Percentiles rank a stretch among this genome's conserved stretches.
These are phyloP conservation scores for Melanophora roralis DNA, from an alignment of 2,888 invertebrate genomes.

Conservation along the genomic window DNA sequence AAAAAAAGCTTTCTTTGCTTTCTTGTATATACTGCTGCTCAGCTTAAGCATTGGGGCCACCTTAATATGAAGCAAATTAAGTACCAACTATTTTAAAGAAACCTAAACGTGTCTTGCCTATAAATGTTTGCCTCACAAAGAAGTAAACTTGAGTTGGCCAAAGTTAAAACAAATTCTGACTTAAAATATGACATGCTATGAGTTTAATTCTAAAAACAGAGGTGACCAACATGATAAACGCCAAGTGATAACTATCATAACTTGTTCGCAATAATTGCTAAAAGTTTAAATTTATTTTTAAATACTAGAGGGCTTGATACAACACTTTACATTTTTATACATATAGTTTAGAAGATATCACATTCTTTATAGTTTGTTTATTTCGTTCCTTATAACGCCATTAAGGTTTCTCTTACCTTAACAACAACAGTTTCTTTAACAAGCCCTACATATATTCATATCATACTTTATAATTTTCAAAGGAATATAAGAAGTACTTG, in stretches of 20 bases:
- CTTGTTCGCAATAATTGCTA: too few relatives aligned
- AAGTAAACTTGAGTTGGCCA: slow-evolving; percentile 42
- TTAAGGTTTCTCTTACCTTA: neutral
- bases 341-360: too few relatives aligned
- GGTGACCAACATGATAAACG: neutral
- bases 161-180: slow-evolving; percentile 41
- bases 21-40: too few relatives aligned
- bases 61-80: neutral
- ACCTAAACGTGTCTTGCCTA: neutral
- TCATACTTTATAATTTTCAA: slow-evolving; percentile 41
- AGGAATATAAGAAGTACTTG: slow-evolving; percentile 34
- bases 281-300: too few relatives aligned
- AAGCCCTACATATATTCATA: slow-evolving; percentile 29
- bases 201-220: too few relatives aligned
- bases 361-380: too few relatives aligned
- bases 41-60: too few relatives aligned
- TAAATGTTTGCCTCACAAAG: slow-evolving; percentile 32
- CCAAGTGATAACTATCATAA: too few relatives aligned
- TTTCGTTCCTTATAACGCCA: neutral
- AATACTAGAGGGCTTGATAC: too few relatives aligned
- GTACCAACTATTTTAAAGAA: neutral
- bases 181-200: slow-evolving; percentile 5
- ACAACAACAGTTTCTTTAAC: neutral
- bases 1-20: too few relatives aligned
- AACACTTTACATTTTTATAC: too few relatives aligned